phyloP scores from a whole-genome alignment of 2,888 invertebrate genomes.

The Alentia gelatinosa region DNA sequence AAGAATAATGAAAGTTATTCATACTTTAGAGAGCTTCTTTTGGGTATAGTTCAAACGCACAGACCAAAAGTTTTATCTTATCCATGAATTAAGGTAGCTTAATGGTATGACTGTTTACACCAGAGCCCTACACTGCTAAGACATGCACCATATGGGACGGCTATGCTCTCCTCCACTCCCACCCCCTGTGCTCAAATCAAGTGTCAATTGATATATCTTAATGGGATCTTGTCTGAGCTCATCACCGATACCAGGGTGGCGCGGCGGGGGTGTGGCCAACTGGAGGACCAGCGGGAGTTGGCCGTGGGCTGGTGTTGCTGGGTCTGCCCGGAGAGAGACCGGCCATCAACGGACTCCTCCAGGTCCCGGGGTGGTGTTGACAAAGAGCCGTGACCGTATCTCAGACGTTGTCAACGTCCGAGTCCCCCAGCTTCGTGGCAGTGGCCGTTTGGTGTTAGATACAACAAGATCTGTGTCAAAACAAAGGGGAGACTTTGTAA shows the following conservation, averaged over 20 bases:
- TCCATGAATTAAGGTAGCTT: no score
- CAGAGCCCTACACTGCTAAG: no score
- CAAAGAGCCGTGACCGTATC: neutral
- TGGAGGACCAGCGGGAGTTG: neutral
- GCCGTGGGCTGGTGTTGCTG: neutral
- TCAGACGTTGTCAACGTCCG: neutral
- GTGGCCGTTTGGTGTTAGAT: neutral
- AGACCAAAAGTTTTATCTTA: no score
- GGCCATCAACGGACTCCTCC: neutral
- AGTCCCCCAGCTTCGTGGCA: neutral
- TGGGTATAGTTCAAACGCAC: neutral
- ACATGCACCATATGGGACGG: no score
- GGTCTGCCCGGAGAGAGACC: neutral
- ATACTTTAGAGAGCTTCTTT: neutral
- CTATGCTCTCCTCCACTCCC: neutral
- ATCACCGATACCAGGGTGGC: conserved; percentile 8
- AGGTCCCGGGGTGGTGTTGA: neutral
- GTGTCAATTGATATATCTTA: conserved; percentile 49
- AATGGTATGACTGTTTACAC: no score
- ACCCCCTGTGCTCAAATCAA: conserved; percentile 28
- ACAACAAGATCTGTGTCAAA: no score
- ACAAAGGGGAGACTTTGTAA: neutral
- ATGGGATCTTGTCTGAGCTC: conserved; percentile 39
- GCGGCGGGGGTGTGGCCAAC: neutral
- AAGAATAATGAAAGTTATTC: neutral